phyloP scores from a whole-genome alignment of 2,888 invertebrate species.

The Ethmia dodecea region DNA sequence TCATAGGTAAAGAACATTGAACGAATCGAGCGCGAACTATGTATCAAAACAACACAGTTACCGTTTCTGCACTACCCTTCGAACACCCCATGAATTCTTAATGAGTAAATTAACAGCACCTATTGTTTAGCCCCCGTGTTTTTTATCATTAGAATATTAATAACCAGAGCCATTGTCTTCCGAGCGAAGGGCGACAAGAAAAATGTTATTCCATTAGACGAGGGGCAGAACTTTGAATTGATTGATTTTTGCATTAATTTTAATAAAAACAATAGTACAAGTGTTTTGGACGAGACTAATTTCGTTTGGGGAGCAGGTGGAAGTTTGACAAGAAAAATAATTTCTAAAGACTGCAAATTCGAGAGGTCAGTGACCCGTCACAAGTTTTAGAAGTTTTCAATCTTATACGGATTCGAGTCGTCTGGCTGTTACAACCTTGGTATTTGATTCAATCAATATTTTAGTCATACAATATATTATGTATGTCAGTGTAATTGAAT shows the following conservation, averaged over 20 bases:
- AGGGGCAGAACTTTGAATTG: conserved; percentile 54
- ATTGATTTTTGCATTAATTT: conserved; percentile 76
- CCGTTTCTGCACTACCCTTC: too few relatives aligned
- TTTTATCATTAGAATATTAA: conserved; percentile 73
- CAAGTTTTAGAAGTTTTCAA: too few relatives aligned
- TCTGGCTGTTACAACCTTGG: too few relatives aligned
- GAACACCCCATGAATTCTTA: conserved; percentile 66
- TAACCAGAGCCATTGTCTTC: conserved; percentile 65
- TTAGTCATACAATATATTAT: conserved; percentile 37
- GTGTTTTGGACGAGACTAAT: conserved; percentile 61
- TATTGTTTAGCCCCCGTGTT: conserved; percentile 68
- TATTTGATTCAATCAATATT: too few relatives aligned
- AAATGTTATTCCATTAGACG: conserved; percentile 25
- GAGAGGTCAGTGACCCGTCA: too few relatives aligned
- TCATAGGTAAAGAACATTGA: too few relatives aligned
- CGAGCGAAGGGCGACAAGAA: conserved; percentile 34
- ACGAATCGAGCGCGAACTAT: too few relatives aligned
- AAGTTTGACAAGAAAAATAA: too few relatives aligned
- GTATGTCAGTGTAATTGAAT: conserved; percentile 35
- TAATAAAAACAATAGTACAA: conserved; percentile 66
- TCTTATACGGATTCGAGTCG: too few relatives aligned
- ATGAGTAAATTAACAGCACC: conserved; percentile 76
- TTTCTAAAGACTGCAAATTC: too few relatives aligned
- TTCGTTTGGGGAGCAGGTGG: conserved; percentile 39
- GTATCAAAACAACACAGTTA: too few relatives aligned